Percentiles rank a stretch among this genome's conserved stretches.
Conservation (phyloP, 2,888 invertebrate species). For the Agriopis leucophaearia region DNA sequence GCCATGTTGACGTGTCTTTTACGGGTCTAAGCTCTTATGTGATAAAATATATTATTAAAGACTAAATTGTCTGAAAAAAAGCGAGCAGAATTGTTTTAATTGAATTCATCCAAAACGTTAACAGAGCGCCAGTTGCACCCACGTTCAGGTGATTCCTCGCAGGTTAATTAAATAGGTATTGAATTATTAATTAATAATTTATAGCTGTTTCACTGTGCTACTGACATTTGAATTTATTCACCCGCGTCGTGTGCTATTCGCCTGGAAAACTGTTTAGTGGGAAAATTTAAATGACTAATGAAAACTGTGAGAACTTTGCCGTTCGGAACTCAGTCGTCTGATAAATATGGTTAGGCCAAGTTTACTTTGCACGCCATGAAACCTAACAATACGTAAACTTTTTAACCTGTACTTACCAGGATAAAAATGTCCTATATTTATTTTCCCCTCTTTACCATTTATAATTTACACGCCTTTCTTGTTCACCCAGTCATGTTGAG, state of each 20-base stretch:
- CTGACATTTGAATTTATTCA: constrained; percentile 11
- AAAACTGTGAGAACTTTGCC: neutral
- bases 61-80: neutral
- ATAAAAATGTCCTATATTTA: too few species aligned
- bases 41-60: neutral
- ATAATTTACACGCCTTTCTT: too few species aligned
- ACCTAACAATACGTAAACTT: too few species aligned
- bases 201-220: neutral
- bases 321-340: too few species aligned
- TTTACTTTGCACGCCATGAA: too few species aligned
- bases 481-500: too few species aligned
- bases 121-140: constrained; percentile 10
- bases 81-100: neutral
- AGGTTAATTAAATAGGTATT: constrained; percentile 14
- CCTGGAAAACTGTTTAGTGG: neutral
- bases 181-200: constrained; percentile 7
- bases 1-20: too few species aligned
- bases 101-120: neutral
- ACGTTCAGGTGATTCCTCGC: constrained; percentile 2
- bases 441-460: too few species aligned
- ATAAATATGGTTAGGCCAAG: too few species aligned
- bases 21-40: too few species aligned
- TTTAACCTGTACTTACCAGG: too few species aligned
- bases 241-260: neutral
- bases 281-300: neutral